phyloP scores from a whole-genome alignment of 2,797 vertebrate genomes.

The Odontamblyopus rebecca region DNA sequence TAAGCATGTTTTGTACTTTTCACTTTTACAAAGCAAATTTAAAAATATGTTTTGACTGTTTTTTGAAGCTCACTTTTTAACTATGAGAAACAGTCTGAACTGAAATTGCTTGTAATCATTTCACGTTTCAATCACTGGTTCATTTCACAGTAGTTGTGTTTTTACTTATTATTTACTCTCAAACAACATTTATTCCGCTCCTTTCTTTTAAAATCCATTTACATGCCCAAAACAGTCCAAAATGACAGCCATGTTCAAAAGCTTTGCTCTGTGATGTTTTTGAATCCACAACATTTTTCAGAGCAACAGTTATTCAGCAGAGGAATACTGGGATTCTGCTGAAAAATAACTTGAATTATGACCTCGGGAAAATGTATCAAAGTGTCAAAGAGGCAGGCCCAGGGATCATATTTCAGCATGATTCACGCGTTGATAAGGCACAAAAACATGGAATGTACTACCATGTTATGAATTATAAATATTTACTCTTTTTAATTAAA shows the following conservation, averaged over 20 bases:
- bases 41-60: too few relatives aligned
- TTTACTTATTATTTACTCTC: constrained; percentile 12
- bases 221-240: background rate
- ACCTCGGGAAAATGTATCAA: background rate
- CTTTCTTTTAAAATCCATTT: constrained; percentile 1
- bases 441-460: background rate
- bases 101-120: constrained; percentile 1
- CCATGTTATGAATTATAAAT: background rate
- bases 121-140: constrained; percentile 13
- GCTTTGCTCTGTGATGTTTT: constrained; percentile 16
- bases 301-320: background rate
- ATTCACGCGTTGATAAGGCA: background rate
- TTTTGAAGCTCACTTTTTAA: too few relatives aligned
- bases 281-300: background rate
- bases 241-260: background rate
- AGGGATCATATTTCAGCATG: background rate
- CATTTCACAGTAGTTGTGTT: constrained; percentile 14
- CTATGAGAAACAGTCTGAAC: background rate
- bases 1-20: background rate
- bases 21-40: too few relatives aligned
- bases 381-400: background rate
- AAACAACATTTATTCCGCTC: constrained; percentile 19
- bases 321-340: background rate
- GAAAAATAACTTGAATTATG: constrained; percentile 1
- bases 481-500: background rate